Conservation (phyloP, 1,140 invertebrate genomes). For the Aphis craccivora region DNA sequence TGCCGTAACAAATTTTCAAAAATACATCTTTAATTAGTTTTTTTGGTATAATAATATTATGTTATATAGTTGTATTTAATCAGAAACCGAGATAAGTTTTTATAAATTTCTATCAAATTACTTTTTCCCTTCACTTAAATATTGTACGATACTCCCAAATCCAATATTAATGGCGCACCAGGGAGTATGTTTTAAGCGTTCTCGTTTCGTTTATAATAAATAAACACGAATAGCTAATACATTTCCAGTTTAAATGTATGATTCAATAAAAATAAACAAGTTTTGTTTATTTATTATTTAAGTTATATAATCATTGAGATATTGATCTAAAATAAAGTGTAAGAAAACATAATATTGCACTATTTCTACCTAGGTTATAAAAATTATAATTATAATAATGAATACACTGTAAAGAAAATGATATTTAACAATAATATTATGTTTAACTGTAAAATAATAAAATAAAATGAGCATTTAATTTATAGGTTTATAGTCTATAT, state of each 20-base stretch:
- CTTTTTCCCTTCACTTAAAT: not conserved
- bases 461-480: not conserved
- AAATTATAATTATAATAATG: not conserved
- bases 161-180: not conserved
- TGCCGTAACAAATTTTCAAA: not conserved
- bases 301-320: not conserved
- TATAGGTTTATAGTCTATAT: not conserved
- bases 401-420: not conserved
- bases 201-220: conserved; percentile 13
- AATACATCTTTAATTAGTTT: not conserved
- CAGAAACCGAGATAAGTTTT: not conserved
- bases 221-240: not conserved
- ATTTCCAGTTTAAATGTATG: conserved; percentile 17
- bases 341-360: not conserved
- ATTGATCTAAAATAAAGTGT: not conserved
- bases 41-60: not conserved
- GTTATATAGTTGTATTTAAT: not conserved
- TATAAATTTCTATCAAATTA: conserved; percentile 4
- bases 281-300: conserved; percentile 8
- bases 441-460: not conserved
- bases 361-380: not conserved
- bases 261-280: not conserved
- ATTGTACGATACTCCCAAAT: not conserved
- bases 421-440: not conserved
- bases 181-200: not conserved